phyloP scores from a whole-genome alignment of 53 echinoderm and acorn worm species.

The Echinarachnius parma region DNA sequence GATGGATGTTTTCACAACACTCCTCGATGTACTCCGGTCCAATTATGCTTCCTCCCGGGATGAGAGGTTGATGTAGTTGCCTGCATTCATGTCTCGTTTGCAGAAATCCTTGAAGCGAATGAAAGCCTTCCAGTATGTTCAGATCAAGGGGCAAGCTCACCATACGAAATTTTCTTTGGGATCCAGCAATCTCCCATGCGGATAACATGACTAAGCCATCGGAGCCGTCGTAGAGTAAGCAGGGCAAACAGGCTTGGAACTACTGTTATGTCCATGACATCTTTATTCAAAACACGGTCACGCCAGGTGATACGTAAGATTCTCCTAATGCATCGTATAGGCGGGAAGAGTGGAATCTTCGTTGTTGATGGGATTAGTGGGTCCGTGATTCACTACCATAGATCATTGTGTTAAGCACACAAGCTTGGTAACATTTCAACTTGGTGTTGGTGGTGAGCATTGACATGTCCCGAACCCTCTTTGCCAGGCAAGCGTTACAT shows the following conservation, averaged over 20 bases:
- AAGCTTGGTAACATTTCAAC: conserved; percentile 16
- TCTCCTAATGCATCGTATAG: conserved; percentile 10
- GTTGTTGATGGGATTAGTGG: conserved; percentile 19
- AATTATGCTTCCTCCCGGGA: conserved; percentile 44
- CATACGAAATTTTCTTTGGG: conserved; percentile 50
- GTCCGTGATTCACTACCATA: conserved; percentile 36
- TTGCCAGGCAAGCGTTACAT: no score
- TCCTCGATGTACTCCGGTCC: conserved; percentile 12
- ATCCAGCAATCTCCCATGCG: conserved; percentile 55
- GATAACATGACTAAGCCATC: conserved; percentile 52
- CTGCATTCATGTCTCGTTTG: conserved; percentile 55
- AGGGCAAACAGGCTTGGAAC: conserved; percentile 28
- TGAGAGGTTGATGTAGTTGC: conserved; percentile 13
- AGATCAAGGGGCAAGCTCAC: conserved; percentile 31
- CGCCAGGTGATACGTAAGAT: conserved; percentile 40
- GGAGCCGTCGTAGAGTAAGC: conserved; percentile 28
- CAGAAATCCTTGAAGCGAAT: conserved; percentile 46
- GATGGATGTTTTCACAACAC: neutral
- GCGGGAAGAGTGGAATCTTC: conserved; percentile 22
- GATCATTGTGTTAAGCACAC: conserved; percentile 35
- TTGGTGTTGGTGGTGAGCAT: conserved; percentile 38
- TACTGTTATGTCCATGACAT: conserved; percentile 12
- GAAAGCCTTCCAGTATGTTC: conserved; percentile 28
- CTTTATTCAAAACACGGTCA: conserved; percentile 42
- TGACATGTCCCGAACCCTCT: conserved; percentile 32